Evolutionary conservation across 2,113 vertebrate species (phyloP).

Genomic region (Pseudonaja textilis): DNA sequence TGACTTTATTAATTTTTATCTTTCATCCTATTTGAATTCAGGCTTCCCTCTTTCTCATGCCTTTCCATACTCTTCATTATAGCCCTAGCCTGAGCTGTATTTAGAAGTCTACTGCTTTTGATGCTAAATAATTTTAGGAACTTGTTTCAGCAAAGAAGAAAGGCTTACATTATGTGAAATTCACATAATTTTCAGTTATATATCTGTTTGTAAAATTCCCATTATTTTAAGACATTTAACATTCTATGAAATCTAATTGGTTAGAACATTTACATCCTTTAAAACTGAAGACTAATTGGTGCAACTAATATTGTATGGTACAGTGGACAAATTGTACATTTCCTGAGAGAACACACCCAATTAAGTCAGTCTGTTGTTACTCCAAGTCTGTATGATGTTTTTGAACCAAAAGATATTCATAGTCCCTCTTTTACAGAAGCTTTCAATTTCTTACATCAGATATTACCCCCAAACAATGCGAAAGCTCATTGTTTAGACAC

Average conservation of each 20-base stretch:
- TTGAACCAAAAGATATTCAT: background rate
- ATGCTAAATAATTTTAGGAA: background rate
- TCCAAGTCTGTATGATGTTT: background rate
- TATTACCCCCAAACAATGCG: background rate
- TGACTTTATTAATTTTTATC: conserved; percentile 70
- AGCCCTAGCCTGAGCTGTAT: background rate
- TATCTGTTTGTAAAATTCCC: background rate
- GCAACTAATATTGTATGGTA: background rate
- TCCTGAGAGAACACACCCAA: background rate
- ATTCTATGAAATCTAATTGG: background rate
- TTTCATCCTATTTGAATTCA: conserved; percentile 56
- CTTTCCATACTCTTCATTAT: conserved; percentile 28
- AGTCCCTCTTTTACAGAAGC: background rate
- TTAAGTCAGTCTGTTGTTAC: background rate
- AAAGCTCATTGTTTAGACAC: background rate
- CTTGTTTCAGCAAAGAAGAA: background rate
- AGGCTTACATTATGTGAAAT: background rate
- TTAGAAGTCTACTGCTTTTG: background rate
- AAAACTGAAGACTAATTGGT: background rate
- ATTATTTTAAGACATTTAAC: background rate
- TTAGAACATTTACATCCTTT: background rate
- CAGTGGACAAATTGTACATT: background rate
- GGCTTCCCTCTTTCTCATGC: conserved; percentile 24
- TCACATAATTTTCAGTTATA: background rate
- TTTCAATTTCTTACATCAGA: background rate